Base-by-base conservation (phyloP, 64 coral and sea anemone species). In the Actinia equina region DNA sequence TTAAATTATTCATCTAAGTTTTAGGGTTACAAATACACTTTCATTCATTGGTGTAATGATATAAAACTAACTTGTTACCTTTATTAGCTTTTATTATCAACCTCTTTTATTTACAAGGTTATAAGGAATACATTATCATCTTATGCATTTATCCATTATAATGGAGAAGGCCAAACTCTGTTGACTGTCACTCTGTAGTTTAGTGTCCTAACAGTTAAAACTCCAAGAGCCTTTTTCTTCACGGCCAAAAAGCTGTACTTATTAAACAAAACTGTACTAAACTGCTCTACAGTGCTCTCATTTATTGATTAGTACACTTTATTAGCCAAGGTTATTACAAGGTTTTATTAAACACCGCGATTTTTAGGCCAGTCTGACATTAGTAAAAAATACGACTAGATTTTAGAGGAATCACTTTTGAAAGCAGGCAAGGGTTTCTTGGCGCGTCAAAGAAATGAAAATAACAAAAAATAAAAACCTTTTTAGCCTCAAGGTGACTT, bases 391-490 rank as follows among this genome's bases (percentile, higher is more conserved):
- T 15, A 74, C 25, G 42, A 13, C n/a, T 4, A 74, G 69, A 41
- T 30, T 41, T 74, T 74, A 74, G 12, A 30, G 3, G 6, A 74
- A 8, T 18, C 69, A 74, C 12, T 26, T 22, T 19, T 30, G 69
- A 26, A 74, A 42, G n/a, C 15, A 81, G 14, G 27, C 6, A 52
- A 81, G 44, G 22, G 11, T 81, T 81, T 22, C 17, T 20, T 17
- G 5, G 49, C 44, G 42, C 49, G 78, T 52, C 23, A 15, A 81
- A 52, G 4, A 57, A 6, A 57, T 12, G 55, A 49, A 52, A 8
- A 81, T 9, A 44, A 22, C 2, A 80, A 49, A 17, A 85, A 85
- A 85, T 85, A 85, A 85, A 87, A 81, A 96, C 94, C 94, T 96
- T 93, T 87, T 96, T 79, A 83, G 80, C 71, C 55, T 93, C 91